Conservation (phyloP, 2,888 invertebrate genomes). For the Athalia cordata region DNA sequence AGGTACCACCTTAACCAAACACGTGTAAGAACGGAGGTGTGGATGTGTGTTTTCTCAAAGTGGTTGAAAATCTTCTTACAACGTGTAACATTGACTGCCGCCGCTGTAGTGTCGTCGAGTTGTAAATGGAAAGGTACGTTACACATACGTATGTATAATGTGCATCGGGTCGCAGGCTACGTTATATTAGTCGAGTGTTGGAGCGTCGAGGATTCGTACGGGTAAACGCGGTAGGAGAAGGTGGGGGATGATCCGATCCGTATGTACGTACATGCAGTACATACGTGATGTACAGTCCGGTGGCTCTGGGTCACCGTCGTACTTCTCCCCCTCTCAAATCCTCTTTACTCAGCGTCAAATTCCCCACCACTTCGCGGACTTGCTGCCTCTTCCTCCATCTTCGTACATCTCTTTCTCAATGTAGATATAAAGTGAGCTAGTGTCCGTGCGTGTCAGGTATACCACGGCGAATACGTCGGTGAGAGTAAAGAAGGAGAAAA, state of each 20-base stretch:
- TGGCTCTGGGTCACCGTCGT: slow-evolving; percentile 87
- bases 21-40: too few relatives aligned
- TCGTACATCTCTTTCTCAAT: slow-evolving; percentile 39
- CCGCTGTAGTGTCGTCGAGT: background rate
- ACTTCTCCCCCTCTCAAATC: slow-evolving; percentile 66
- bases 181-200: background rate
- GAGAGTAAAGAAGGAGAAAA: too few relatives aligned
- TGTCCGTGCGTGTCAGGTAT: background rate
- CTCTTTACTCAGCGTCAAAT: background rate
- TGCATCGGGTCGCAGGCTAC: background rate
- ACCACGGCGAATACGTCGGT: too few relatives aligned
- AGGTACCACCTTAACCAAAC: too few relatives aligned
- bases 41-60: background rate
- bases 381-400: slow-evolving; percentile 54
- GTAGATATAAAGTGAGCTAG: background rate
- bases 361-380: slow-evolving; percentile 65
- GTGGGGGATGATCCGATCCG: slow-evolving; percentile 80
- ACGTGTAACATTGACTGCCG: slow-evolving; percentile 19
- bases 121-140: background rate
- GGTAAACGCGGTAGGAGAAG: slow-evolving; percentile 76
- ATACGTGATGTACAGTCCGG: slow-evolving; percentile 86
- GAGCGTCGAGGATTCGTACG: slow-evolving; percentile 69
- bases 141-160: background rate
- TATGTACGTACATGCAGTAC: slow-evolving; percentile 80
- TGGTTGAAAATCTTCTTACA: background rate